Evolutionary conservation across 2,888 invertebrate species (phyloP).

Genomic region (Cynaeus angustus): DNA sequence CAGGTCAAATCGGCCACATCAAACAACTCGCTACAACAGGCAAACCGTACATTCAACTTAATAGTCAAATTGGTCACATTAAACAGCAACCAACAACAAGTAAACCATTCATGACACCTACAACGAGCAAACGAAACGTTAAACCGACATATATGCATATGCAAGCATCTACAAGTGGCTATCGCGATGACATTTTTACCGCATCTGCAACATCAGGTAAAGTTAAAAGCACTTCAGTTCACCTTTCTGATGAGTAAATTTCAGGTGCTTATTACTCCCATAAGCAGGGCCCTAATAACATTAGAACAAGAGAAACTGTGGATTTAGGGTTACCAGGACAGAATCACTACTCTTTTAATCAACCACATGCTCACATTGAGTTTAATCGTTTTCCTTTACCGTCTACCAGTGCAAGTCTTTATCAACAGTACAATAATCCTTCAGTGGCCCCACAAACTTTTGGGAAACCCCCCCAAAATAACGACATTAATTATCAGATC

Average conservation of each 20-base stretch:
- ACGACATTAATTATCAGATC: constrained; percentile 60
- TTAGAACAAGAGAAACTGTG: constrained; percentile 61
- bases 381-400: constrained; percentile 67
- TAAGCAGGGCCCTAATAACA: constrained; percentile 53
- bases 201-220: constrained; percentile 38
- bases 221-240: not conserved
- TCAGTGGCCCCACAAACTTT: constrained; percentile 55
- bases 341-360: constrained; percentile 72
- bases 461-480: constrained; percentile 59
- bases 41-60: constrained; percentile 23
- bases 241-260: no score
- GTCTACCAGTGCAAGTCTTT: constrained; percentile 70
- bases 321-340: constrained; percentile 62
- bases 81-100: constrained; percentile 24
- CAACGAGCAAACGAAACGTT: constrained; percentile 25
- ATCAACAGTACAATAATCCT: constrained; percentile 65
- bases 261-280: constrained; percentile 62
- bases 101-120: constrained; percentile 19
- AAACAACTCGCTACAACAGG: constrained; percentile 26
- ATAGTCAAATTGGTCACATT: constrained; percentile 19
- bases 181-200: constrained; percentile 67
- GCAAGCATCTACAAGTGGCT: constrained; percentile 16
- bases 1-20: constrained; percentile 31
- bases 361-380: constrained; percentile 69
- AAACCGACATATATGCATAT: no score